Base-by-base conservation (phyloP, 2,888 invertebrate species). In the Eupithecia abbreviata region DNA sequence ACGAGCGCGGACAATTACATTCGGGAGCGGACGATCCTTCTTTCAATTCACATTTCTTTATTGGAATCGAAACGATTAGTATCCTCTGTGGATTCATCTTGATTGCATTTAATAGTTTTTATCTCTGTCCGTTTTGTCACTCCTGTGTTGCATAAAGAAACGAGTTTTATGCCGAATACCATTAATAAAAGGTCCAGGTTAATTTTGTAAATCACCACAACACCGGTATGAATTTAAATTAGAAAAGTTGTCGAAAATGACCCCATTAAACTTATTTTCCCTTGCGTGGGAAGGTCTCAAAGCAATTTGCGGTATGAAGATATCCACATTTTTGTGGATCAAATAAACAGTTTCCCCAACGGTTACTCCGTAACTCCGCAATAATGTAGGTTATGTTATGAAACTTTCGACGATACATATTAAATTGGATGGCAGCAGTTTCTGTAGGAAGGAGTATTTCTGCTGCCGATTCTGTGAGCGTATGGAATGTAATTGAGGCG, bases 401-500 rank as follows among this genome's bases (percentile, higher is more conserved):
- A 80, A 81, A 81, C 77, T 80, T 82, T 75, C 82, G 82, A 83
- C 65, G 84, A 84, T 84, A 83, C 83, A 83, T 84, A 86, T 86
- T 87, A 87, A 85, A 88, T 88, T 87, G 86, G 88, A 89, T 87
- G 86, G 86, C 83, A 84, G 83, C 83, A 85, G 86, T 87, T 87
- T 83, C 82, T 84, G 82, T 82, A 83, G 84, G 74, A 47, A 76
- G 83, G 82, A 83, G 87, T 86, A 85, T 84, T 85, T 88, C 87
- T 87, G 89, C 90, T 88, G 89, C 84, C 84, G 86, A 91, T 91
- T 91, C 90, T 84, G 84, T 80, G 80, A 88, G 85, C 90, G 89
- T 90, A 89, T 88, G 89, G 88, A 89, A 89, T 90, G 90, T 92
- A 92, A 93, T 92, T 91, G 90, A 90, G 88, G 90, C 88, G 87